phyloP scores from a whole-genome alignment of 2,888 invertebrate species.

The Trimorus sp. region DNA sequence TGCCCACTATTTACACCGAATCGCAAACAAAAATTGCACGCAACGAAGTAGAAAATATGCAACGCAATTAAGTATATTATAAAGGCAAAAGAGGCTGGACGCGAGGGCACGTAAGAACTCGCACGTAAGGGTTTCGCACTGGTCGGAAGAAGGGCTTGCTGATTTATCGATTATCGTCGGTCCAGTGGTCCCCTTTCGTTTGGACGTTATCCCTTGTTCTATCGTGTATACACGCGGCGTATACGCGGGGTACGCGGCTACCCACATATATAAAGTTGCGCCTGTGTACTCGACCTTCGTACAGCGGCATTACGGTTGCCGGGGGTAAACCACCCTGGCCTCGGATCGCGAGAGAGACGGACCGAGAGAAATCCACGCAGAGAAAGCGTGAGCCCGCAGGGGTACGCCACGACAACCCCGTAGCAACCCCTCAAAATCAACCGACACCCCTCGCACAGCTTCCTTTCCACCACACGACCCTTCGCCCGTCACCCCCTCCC shows the following conservation, averaged over 20 bases:
- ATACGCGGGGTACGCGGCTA: slow-evolving; percentile 70
- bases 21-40: too few species aligned
- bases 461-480: slow-evolving; percentile 61
- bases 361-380: slow-evolving; percentile 47
- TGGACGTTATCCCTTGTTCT: slow-evolving; percentile 68
- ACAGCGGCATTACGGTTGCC: slow-evolving; percentile 75
- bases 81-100: too few species aligned
- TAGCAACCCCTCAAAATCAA: slow-evolving; percentile 82
- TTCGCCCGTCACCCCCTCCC: slow-evolving; percentile 29
- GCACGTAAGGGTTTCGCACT: slow-evolving; percentile 41
- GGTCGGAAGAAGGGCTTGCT: slow-evolving; percentile 67
- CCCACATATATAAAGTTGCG: slow-evolving; percentile 70
- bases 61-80: too few species aligned
- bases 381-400: slow-evolving; percentile 79
- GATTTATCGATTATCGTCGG: slow-evolving; percentile 79
- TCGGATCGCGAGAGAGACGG: slow-evolving; percentile 67
- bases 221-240: slow-evolving; percentile 63
- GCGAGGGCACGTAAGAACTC: too few species aligned
- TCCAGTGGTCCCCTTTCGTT: slow-evolving; percentile 76
- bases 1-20: too few species aligned
- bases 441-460: slow-evolving; percentile 73
- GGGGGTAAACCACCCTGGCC: slow-evolving; percentile 75
- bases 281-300: slow-evolving; percentile 69
- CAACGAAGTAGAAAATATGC: too few species aligned
- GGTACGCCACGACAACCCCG: slow-evolving; percentile 81